These are phyloP conservation scores for Quadroppia sp. DNA, from an alignment of 2,888 invertebrate species.

Conservation along the genomic window DNA sequence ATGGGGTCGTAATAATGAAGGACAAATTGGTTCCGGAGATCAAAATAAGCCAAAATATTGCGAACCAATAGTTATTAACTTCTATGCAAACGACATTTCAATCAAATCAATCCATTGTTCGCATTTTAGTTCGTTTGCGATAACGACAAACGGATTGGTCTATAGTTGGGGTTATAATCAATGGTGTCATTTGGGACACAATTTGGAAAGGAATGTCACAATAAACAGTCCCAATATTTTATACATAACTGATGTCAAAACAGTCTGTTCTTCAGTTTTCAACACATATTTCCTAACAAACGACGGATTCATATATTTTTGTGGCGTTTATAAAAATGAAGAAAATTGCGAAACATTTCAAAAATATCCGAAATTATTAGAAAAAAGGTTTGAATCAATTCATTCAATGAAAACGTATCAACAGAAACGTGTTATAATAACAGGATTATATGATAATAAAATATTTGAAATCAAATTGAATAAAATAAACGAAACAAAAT, in stretches of 20 bases:
- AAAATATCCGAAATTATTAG: not conserved
- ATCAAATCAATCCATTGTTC: not conserved
- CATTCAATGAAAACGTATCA: not conserved
- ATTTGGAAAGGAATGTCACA: not conserved
- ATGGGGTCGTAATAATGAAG: not conserved
- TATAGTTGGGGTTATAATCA: not conserved
- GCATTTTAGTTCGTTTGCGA: not conserved
- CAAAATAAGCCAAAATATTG: not conserved
- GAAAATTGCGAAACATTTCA: not conserved
- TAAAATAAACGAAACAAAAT: not conserved
- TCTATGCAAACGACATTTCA: not conserved
- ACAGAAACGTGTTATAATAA: not conserved
- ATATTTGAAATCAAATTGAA: not conserved
- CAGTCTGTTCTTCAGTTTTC: not conserved
- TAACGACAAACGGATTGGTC: not conserved
- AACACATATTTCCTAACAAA: not conserved
- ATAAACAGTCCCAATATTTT: not conserved
- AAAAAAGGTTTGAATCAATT: not conserved
- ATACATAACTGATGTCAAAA: not conserved
- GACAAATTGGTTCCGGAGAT: not conserved
- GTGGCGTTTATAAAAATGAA: not conserved
- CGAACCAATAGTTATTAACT: not conserved
- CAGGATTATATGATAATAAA: not conserved
- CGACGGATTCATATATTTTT: not conserved
- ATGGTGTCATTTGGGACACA: not conserved